Percentiles rank a stretch among this genome's conserved stretches.
Evolutionary conservation across 2,113 vertebrate species (phyloP).

Genomic region (Pipra filicauda): DNA sequence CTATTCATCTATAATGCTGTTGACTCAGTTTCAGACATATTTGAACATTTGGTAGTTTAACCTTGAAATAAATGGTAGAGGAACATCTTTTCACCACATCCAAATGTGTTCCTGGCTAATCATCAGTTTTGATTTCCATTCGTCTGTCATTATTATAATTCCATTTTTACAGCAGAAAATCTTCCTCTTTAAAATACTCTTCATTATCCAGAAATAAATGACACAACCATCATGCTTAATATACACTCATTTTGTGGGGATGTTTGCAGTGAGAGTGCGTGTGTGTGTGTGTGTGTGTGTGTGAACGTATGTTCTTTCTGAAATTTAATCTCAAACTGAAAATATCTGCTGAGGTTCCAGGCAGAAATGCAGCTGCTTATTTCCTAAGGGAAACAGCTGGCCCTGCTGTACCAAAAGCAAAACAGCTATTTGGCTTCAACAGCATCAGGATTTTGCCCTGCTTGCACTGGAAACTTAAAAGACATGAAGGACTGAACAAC

Average conservation of each 20-base stretch:
- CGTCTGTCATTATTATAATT: not conserved
- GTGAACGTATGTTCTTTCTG: not conserved
- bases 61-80: constrained; percentile 28
- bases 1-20: constrained; percentile 19
- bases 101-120: not conserved
- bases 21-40: constrained; percentile 10
- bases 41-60: constrained; percentile 33
- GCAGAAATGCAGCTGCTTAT: not conserved
- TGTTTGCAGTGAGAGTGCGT: not conserved
- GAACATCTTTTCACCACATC: not conserved
- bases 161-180: constrained; percentile 4
- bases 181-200: not conserved
- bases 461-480: not conserved
- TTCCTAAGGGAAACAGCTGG: not conserved
- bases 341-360: not conserved
- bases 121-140: not conserved
- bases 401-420: not conserved
- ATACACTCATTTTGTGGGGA: not conserved
- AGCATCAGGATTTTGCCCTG: not conserved
- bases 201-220: not conserved
- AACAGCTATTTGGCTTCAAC: not conserved
- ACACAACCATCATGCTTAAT: not conserved
- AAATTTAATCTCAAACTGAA: not conserved
- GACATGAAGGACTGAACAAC: not conserved
- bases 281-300: too few species aligned